Conservation (phyloP, 2,797 vertebrate genomes). For the Peromyscus attwateri region DNA sequence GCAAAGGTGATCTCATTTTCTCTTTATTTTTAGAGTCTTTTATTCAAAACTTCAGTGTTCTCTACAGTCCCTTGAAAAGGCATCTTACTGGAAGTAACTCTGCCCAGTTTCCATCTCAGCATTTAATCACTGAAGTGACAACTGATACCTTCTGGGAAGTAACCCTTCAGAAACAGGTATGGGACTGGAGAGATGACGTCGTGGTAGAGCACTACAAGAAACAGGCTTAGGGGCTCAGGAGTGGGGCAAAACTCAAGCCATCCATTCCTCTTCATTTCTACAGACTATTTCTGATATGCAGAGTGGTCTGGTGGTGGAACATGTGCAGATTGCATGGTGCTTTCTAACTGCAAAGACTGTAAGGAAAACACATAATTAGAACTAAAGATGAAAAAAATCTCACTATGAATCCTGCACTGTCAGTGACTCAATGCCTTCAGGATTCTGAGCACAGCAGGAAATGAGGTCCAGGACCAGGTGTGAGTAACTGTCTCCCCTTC, state of each 20-base stretch:
- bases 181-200: not conserved
- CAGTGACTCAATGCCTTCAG: not conserved
- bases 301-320: not conserved
- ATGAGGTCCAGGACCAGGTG: not conserved
- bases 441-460: not conserved
- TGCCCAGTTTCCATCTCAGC: conserved; percentile 76
- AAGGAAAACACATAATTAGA: not conserved
- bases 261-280: not conserved
- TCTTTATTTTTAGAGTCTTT: conserved; percentile 92
- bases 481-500: conserved; percentile 37
- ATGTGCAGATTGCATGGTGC: not conserved
- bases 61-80: conserved; percentile 94
- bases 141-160: conserved; percentile 91
- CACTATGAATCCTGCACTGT: not conserved
- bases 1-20: conserved; percentile 74
- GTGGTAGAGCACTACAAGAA: not conserved
- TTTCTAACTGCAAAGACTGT: conserved; percentile 20
- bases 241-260: not conserved
- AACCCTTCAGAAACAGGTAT: conserved; percentile 93
- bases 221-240: not conserved
- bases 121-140: conserved; percentile 93
- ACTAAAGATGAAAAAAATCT: not conserved
- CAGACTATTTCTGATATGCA: not conserved
- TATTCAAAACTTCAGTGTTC: conserved; percentile 96
- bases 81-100: conserved; percentile 92